Conservation (phyloP, 2,113 vertebrate species). For the Oncorhynchus masou region DNA sequence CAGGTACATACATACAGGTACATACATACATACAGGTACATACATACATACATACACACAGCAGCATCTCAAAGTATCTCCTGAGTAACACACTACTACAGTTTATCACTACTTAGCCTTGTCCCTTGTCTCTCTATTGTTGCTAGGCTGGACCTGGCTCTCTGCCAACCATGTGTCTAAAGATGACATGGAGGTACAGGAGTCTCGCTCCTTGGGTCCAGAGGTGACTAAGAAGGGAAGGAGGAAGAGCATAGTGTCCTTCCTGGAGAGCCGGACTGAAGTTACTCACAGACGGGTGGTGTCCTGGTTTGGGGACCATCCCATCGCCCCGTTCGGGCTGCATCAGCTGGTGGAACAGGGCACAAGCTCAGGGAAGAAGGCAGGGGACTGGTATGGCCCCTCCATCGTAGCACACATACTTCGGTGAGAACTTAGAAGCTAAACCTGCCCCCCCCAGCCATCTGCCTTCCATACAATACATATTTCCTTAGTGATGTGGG, state of each 20-base stretch:
- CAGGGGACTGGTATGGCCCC: slow-evolving; percentile 91
- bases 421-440: slow-evolving; percentile 69
- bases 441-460: fast-evolving
- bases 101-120: not conserved
- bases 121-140: not conserved
- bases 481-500: not conserved
- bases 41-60: not conserved
- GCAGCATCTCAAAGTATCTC: not conserved
- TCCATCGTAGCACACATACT: slow-evolving; percentile 85
- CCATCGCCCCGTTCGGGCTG: slow-evolving; percentile 79
- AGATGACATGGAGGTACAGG: slow-evolving; percentile 69
- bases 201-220: slow-evolving; percentile 3
- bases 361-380: slow-evolving; percentile 79
- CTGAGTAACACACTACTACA: not conserved
- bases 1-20: not conserved
- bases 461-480: not conserved
- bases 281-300: slow-evolving; percentile 72
- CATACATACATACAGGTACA: not conserved
- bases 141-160: slow-evolving; percentile 74
- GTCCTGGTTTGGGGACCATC: slow-evolving; percentile 81
- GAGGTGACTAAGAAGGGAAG: slow-evolving; percentile 13
- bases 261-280: slow-evolving; percentile 63
- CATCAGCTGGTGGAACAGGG: slow-evolving; percentile 83
- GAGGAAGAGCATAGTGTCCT: slow-evolving; percentile 55
- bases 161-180: slow-evolving; percentile 51